Percentiles rank a stretch among this genome's conserved stretches.
Evolutionary conservation across 2,797 vertebrate genomes (phyloP).

Genomic region (Micrastur ruficollis): DNA sequence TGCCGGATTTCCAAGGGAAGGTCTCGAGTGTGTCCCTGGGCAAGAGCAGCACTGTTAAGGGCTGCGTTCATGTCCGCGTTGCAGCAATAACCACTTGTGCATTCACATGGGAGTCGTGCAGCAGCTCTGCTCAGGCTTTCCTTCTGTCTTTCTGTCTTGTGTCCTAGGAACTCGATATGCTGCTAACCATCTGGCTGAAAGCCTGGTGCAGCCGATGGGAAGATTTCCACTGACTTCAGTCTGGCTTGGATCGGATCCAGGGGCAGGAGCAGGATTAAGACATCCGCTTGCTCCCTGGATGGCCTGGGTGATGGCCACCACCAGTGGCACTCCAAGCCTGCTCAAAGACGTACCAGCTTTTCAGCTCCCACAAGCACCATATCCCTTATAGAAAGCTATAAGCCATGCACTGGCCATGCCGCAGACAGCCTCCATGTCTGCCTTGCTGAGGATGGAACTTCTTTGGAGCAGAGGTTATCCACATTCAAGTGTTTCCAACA

Average conservation of each 20-base stretch:
- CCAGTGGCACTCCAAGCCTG: background rate
- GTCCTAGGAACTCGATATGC: background rate
- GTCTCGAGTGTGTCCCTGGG: background rate
- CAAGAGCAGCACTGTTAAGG: rapidly evolving
- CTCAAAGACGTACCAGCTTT: background rate
- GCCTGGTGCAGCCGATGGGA: background rate
- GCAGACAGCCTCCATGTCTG: background rate
- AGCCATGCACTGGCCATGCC: rapidly evolving
- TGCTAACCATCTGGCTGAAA: background rate
- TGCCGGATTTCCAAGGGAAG: background rate
- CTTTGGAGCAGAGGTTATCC: background rate
- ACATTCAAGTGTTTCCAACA: background rate
- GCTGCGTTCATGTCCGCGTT: rapidly evolving
- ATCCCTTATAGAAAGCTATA: background rate
- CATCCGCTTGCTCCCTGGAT: background rate
- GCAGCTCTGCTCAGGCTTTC: background rate
- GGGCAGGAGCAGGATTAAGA: background rate
- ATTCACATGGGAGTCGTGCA: rapidly evolving
- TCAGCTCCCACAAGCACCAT: rapidly evolving
- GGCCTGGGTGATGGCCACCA: background rate
- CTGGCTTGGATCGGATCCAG: background rate
- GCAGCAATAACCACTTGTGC: background rate
- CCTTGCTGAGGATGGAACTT: background rate
- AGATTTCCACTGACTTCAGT: background rate
- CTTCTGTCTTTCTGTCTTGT: background rate